A percentile compares a stretch with the other conserved stretches of the same genome.
Evolutionary conservation across 2,113 vertebrate genomes (phyloP).

Genomic region (Dolichallabes microphthalmus): DNA sequence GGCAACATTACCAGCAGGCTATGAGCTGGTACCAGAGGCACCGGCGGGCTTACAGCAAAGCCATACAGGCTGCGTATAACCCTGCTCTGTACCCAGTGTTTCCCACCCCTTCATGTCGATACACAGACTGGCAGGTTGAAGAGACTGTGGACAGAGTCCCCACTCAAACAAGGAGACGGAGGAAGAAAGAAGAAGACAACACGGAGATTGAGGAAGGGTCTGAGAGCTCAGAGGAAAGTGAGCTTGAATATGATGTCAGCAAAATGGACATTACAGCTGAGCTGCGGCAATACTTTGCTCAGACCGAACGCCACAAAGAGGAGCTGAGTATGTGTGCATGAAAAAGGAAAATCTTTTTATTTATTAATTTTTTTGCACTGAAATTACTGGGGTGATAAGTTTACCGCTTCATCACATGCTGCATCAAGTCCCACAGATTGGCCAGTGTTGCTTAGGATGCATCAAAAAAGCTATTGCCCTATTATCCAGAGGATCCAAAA

Average conservation of each 20-base stretch:
- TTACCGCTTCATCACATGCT: background rate
- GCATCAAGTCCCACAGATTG: background rate
- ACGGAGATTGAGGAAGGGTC: conserved; percentile 54
- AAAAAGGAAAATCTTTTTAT: too few relatives aligned
- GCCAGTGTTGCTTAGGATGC: background rate
- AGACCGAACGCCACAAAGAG: conserved; percentile 84
- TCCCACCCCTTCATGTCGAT: conserved; percentile 45
- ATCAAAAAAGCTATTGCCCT: background rate
- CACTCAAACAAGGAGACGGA: background rate
- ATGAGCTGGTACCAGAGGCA: conserved; percentile 87
- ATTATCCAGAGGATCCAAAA: background rate
- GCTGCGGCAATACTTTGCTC: conserved; percentile 88
- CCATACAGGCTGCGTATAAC: conserved; percentile 69
- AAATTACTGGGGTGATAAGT: background rate
- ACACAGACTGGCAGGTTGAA: conserved; percentile 60
- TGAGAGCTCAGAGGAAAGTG: conserved; percentile 64
- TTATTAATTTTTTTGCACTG: background rate
- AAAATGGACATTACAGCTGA: conserved; percentile 96
- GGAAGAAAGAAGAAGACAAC: background rate
- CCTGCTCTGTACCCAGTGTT: conserved; percentile 27
- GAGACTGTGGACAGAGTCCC: conserved; percentile 16
- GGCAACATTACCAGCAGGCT: conserved; percentile 86
- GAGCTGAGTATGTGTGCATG: conserved; percentile 82
- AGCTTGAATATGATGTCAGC: conserved; percentile 86
- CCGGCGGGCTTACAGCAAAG: conserved; percentile 79